A percentile compares a stretch with the other conserved stretches of the same genome.
Conservation (phyloP, 1,140 invertebrate genomes). For the Gryllus bimaculatus region DNA sequence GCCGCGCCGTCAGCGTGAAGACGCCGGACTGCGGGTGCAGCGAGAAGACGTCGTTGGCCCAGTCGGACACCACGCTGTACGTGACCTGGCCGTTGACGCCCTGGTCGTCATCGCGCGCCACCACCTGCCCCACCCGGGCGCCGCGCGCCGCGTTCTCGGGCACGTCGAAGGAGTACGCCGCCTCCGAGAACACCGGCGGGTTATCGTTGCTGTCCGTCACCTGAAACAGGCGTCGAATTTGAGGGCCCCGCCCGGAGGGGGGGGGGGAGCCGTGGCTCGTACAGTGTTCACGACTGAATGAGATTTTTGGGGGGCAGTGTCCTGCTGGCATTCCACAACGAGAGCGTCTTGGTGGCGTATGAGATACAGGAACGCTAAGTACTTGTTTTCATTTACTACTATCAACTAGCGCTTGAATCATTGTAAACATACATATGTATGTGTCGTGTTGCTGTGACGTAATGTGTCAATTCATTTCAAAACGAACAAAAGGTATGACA, state of each 20-base stretch:
- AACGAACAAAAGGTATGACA: no score
- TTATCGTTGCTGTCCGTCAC: slow-evolving; percentile 91
- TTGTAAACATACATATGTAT: no score
- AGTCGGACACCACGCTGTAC: slow-evolving; percentile 82
- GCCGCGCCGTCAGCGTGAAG: slow-evolving; percentile 74
- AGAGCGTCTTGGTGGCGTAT: no score
- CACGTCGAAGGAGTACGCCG: slow-evolving; percentile 81
- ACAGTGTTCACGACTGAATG: not conserved
- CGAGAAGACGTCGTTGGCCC: slow-evolving; percentile 89
- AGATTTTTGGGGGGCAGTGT: not conserved
- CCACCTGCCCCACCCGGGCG: slow-evolving; percentile 67
- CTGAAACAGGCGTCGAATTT: slow-evolving; percentile 40
- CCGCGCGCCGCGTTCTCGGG: slow-evolving; percentile 73
- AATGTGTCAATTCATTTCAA: no score
- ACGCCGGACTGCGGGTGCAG: slow-evolving; percentile 81
- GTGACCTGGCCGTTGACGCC: slow-evolving; percentile 80
- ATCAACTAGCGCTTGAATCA: no score
- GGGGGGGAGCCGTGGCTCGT: slow-evolving; percentile 16
- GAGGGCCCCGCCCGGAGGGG: slow-evolving; percentile 26
- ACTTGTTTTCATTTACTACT: no score
- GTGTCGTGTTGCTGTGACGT: no score
- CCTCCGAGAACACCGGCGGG: slow-evolving; percentile 74
- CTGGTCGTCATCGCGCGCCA: slow-evolving; percentile 72
- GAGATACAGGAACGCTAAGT: no score
- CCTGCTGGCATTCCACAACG: no score